Base-by-base conservation (phyloP, 2,888 invertebrate species). In the Drosophila barbarae region DNA sequence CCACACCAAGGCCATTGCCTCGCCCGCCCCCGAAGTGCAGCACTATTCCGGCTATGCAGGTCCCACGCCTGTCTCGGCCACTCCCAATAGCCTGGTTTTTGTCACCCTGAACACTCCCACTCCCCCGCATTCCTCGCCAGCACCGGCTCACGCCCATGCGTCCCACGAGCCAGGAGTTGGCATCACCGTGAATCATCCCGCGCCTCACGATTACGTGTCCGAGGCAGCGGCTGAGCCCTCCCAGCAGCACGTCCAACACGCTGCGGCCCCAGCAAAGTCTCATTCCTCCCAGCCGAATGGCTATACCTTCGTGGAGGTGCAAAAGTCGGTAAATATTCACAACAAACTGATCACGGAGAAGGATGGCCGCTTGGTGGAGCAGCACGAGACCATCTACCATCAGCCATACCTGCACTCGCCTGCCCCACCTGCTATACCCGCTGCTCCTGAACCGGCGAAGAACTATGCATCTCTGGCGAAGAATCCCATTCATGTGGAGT, bases 231-330 rank as follows among this genome's bases (percentile, higher is more conserved):
- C 76, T 1, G 74, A 73, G 8, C 64, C 71, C 4, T 72, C 71
- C 5, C 72, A 73, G 4, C 76, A 61, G 10, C 47, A 76, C 51
- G 5, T 56, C 6, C 77, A 67, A 2, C 73, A 76, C 73, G 65
- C 69, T 9, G 47, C 65, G 0, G 59, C 73, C 5, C 55, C 69
- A 7, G 47, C 47, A 1, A 54, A 54, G 34, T 8, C 54, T 0
- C 49, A 55, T 6, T 10, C 47, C 3, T 39, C 42, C 13, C 73
- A 85, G 84, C 92, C 23, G 90, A 71, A 84, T 21, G 77, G 87
- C 3, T 91, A 90, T 74, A 92, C 92, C 0, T 87, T 90, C 35
- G 93, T 94, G 1, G 93, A 94, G 88, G 88, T 94, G 5, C 93
- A 93, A 77, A 90, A 93, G 86, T 93, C 93, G 0, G 89, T 93